phyloP scores from a whole-genome alignment of 2,113 vertebrate genomes.

The Connochaetes taurinus region DNA sequence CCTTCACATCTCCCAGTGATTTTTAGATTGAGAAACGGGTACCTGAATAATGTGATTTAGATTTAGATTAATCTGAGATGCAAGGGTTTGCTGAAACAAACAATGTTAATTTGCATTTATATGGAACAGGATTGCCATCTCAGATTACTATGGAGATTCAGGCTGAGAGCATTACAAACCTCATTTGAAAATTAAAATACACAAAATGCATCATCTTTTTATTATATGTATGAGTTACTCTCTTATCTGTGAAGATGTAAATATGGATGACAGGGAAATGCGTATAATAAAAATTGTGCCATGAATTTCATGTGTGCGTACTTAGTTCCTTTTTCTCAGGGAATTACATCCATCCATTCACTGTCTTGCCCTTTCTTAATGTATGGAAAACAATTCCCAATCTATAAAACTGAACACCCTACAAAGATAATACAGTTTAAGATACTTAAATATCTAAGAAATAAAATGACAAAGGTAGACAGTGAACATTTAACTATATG shows the following conservation, averaged over 20 bases:
- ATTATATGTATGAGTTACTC: background rate
- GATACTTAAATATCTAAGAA: background rate
- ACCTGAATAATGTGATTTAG: background rate
- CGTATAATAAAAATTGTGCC: background rate
- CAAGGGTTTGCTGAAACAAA: background rate
- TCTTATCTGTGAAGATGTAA: background rate
- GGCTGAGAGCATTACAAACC: background rate
- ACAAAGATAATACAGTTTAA: background rate
- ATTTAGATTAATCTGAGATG: background rate
- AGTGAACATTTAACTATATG: background rate
- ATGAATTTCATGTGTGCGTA: background rate
- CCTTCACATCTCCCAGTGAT: background rate
- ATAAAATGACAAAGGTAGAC: background rate
- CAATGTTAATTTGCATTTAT: conserved; percentile 40
- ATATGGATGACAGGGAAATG: background rate
- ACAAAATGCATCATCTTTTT: background rate
- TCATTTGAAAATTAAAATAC: conserved; percentile 35
- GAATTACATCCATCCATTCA: background rate
- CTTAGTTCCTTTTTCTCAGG: background rate
- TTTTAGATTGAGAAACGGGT: background rate
- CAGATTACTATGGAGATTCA: background rate
- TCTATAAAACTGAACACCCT: background rate
- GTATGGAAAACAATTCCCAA: background rate
- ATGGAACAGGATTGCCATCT: background rate
- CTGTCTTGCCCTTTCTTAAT: background rate